These are phyloP conservation scores for Trisateles emortualis DNA, from an alignment of 2,888 invertebrate genomes.

Conservation along the genomic window DNA sequence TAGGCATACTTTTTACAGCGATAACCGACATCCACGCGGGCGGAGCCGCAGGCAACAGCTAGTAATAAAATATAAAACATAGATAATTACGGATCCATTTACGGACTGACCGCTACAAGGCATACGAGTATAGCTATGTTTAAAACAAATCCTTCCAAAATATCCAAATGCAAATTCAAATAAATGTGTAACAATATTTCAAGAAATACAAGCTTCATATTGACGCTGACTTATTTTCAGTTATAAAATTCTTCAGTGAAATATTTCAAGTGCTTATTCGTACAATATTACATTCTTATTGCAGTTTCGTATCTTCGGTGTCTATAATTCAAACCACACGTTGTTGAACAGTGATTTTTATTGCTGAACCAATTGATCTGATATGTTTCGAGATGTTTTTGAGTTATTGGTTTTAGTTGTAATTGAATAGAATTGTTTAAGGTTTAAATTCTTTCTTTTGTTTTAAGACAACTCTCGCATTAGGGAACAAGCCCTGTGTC, in stretches of 20 bases:
- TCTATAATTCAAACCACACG: constrained; percentile 48
- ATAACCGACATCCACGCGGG: no score
- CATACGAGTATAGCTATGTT: no score
- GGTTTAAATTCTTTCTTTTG: neutral
- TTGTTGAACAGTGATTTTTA: constrained; percentile 41
- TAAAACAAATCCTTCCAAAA: neutral
- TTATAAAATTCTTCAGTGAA: constrained; percentile 53
- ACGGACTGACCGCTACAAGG: no score
- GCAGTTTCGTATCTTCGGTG: constrained; percentile 54
- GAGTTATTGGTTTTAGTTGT: neutral
- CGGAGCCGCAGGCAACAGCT: no score
- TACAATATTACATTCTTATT: constrained; percentile 79
- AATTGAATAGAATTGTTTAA: neutral
- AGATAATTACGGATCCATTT: no score
- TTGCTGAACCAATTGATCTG: constrained; percentile 35
- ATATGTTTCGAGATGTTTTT: constrained; percentile 9
- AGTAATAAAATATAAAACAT: no score
- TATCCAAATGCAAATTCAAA: neutral
- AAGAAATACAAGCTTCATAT: constrained; percentile 20
- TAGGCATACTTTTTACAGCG: no score
- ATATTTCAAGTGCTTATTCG: constrained; percentile 71
- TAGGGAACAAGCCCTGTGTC: no score
- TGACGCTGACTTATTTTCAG: constrained; percentile 23
- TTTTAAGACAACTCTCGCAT: no score
- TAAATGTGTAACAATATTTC: constrained; percentile 8